Conservation (phyloP, 2,113 vertebrate genomes). For the Eulemur rufifrons region DNA sequence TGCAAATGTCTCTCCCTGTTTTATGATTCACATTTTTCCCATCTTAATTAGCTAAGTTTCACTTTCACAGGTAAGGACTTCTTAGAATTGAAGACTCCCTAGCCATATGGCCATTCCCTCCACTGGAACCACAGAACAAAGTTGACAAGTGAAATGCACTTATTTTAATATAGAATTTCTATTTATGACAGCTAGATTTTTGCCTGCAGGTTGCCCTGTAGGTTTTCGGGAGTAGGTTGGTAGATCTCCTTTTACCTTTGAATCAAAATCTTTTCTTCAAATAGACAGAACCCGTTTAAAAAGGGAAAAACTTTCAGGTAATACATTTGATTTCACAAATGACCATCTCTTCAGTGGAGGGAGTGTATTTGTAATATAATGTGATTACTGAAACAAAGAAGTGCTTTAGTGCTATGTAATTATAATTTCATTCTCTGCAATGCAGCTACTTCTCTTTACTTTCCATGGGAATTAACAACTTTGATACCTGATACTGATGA, state of each 20-base stretch:
- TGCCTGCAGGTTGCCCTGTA: constrained; percentile 16
- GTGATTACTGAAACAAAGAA: neutral
- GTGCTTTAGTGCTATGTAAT: neutral
- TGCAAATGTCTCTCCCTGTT: neutral
- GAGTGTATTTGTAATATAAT: neutral
- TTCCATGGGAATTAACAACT: neutral
- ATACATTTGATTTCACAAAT: constrained; percentile 31
- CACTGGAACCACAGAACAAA: neutral
- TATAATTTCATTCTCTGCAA: neutral
- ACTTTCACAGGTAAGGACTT: neutral
- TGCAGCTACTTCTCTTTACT: neutral
- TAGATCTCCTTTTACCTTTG: neutral
- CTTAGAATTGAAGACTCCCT: neutral
- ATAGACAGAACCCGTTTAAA: neutral
- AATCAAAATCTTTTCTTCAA: constrained; percentile 39
- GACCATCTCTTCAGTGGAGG: neutral
- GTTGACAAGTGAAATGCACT: neutral
- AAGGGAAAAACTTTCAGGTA: neutral
- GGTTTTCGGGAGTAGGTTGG: neutral
- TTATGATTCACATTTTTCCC: neutral
- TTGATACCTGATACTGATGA: neutral
- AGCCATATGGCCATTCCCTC: neutral
- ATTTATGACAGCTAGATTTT: neutral
- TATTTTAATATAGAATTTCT: constrained; percentile 25
- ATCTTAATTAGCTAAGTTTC: constrained; percentile 38